Evolutionary conservation across 30 jellyfish, hydroid and myxozoan genomes (phyloP), one percentile per base, ranked within the genome.

Genomic region (Hydractinia symbiolongicarpus): DNA sequence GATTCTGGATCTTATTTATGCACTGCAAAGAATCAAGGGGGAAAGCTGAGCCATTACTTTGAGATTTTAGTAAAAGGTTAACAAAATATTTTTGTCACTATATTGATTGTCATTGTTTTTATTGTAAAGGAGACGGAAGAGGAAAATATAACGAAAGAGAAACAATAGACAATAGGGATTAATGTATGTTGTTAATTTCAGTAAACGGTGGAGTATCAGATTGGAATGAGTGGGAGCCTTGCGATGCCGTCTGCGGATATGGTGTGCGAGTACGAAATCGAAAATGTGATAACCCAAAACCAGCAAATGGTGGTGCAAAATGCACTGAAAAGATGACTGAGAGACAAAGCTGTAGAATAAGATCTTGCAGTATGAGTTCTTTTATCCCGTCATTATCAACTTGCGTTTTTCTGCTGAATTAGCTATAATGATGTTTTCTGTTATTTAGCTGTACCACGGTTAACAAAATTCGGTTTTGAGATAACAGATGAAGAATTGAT

Each of bases 221-320:
- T 74, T 83, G 92, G 92, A 61, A 76, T 51, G 54, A 4, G 16
- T 83, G 92, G 92, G 72, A 73, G 16, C n/a, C 80, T 5, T 83
- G 92, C 66, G 82, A 76, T 49, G 75, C 20, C 4, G 72, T 57
- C 5, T 83, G 92, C 55, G 92, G 92, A 4, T 9, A n/a, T n/a
- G 92, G 92, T 52, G 50, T 55, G 10, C 72, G 81, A n/a, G 51
- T 50, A 21, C 67, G 92, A 57, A 53, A n/a, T 5, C 75, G 92
- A 4, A 11, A 74, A 15, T 83, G 92, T 57, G 55, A 76, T 30
- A 83, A 66, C 53, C 92, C 92, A 40, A 51, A 20, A 61, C 92
- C 92, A 54, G 61, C 87, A 9, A 76, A 76, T 66, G 92, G 92
- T 8, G 92, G 92, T 54, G 11, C 17, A 9, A 13, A 76, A 4